Evolutionary conservation across 2,113 vertebrate species (phyloP).

Genomic region (Axis porcinus): DNA sequence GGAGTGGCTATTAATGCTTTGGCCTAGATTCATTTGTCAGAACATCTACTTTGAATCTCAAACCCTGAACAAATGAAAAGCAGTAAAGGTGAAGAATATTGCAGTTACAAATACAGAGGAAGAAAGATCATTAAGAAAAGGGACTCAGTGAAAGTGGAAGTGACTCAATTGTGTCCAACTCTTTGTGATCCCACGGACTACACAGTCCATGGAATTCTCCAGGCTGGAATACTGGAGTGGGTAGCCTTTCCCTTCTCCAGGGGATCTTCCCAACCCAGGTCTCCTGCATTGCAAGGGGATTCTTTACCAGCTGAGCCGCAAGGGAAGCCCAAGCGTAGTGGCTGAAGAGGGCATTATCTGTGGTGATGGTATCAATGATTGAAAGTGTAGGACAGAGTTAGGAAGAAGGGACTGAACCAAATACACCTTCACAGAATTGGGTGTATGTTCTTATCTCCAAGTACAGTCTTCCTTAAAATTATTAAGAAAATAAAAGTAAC

Average conservation of each 20-base stretch:
- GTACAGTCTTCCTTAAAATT: not conserved
- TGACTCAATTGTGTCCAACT: rapidly evolving
- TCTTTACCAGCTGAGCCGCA: not conserved
- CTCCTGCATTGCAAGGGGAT: not conserved
- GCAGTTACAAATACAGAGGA: not conserved
- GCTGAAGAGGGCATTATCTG: not conserved
- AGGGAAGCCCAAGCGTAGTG: not conserved
- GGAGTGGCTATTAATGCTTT: not conserved
- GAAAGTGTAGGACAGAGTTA: not conserved
- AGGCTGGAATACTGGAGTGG: no score
- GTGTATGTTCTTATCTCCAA: not conserved
- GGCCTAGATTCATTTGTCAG: not conserved
- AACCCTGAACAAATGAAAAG: not conserved
- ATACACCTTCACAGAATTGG: not conserved
- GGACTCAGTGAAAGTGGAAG: not conserved
- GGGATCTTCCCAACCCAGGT: not conserved
- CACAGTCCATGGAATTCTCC: no score
- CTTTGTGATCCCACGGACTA: not conserved
- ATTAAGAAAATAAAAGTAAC: not conserved
- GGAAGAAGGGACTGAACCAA: not conserved
- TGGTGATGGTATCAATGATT: not conserved
- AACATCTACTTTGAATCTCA: not conserved
- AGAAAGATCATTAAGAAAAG: not conserved
- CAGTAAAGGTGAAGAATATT: not conserved
- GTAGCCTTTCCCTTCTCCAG: not conserved